phyloP scores from a whole-genome alignment of 2,888 invertebrate genomes.

The Troilus luridus region DNA sequence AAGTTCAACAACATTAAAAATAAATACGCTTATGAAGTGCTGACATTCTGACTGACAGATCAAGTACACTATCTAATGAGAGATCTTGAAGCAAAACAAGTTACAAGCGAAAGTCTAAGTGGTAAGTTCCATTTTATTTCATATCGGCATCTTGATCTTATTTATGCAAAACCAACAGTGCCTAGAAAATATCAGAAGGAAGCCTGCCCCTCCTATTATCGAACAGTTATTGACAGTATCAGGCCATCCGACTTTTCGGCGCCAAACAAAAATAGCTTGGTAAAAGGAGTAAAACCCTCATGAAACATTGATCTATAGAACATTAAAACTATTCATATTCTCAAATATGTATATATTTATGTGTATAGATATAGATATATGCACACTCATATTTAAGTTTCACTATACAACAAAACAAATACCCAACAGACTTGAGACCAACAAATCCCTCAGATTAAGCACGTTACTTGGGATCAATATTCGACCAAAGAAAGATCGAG shows the following conservation, averaged over 20 bases:
- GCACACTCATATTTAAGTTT: too few species aligned
- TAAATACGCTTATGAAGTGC: not conserved
- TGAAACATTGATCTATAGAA: not conserved
- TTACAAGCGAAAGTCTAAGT: slow-evolving; percentile 27
- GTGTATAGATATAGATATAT: too few species aligned
- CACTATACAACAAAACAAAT: too few species aligned
- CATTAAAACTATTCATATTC: not conserved
- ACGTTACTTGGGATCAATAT: too few species aligned
- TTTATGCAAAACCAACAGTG: slow-evolving; percentile 42
- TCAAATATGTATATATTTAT: not conserved
- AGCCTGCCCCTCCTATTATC: not conserved
- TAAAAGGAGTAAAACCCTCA: not conserved
- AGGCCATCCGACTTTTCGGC: not conserved
- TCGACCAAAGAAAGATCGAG: too few species aligned
- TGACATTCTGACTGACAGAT: not conserved
- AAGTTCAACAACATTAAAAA: not conserved
- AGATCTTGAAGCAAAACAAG: slow-evolving; percentile 27
- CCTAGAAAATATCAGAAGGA: slow-evolving; percentile 19
- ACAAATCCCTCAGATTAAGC: too few species aligned
- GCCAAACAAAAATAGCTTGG: not conserved
- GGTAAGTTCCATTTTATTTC: slow-evolving; percentile 35
- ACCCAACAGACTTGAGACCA: too few species aligned
- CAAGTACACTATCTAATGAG: not conserved
- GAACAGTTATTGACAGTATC: not conserved
- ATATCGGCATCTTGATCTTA: slow-evolving; percentile 33